Percentiles rank a stretch among this genome's conserved stretches.
These are phyloP conservation scores for Rhyacichthys aspro DNA, from an alignment of 2,797 vertebrate genomes.

Conservation along the genomic window DNA sequence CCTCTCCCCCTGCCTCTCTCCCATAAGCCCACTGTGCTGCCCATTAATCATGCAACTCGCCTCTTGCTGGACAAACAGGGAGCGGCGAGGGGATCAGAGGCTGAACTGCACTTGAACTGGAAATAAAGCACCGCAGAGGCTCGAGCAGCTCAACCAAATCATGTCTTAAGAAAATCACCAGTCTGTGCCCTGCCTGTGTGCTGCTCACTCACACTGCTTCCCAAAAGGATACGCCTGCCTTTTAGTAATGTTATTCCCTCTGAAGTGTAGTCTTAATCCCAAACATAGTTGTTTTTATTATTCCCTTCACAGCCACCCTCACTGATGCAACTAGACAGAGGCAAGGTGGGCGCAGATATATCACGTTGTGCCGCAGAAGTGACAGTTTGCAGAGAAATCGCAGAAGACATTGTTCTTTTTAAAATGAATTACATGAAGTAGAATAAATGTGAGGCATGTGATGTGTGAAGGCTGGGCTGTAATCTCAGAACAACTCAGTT, in stretches of 20 bases:
- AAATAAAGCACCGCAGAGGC: slow-evolving; percentile 42
- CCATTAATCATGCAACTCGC: slow-evolving; percentile 57
- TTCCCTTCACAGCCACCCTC: slow-evolving; percentile 19
- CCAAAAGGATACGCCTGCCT: slow-evolving; percentile 41
- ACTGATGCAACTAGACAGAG: slow-evolving; percentile 48
- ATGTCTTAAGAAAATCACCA: slow-evolving; percentile 46
- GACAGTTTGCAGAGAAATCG: slow-evolving; percentile 27
- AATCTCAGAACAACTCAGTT: slow-evolving; percentile 13
- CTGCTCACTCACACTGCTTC: slow-evolving; percentile 26
- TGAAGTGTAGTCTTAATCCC: slow-evolving; percentile 52
- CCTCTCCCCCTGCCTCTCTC: neutral
- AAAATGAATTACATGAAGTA: slow-evolving; percentile 25
- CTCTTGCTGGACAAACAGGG: slow-evolving; percentile 48
- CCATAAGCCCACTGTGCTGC: slow-evolving; percentile 40
- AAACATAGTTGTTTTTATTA: slow-evolving; percentile 27
- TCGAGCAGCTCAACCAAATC: slow-evolving; percentile 50
- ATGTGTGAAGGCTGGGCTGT: slow-evolving; percentile 18
- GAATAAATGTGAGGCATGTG: slow-evolving; percentile 25
- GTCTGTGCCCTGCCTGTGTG: neutral
- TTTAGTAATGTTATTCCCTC: slow-evolving; percentile 49
- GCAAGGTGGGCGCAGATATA: slow-evolving; percentile 44
- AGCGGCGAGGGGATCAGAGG: slow-evolving; percentile 48
- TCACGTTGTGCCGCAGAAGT: slow-evolving; percentile 31
- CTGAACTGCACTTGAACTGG: slow-evolving; percentile 73
- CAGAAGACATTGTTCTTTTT: slow-evolving; percentile 33